phyloP scores from a whole-genome alignment of 2,888 invertebrate genomes.

The Monoplex corrugatus region DNA sequence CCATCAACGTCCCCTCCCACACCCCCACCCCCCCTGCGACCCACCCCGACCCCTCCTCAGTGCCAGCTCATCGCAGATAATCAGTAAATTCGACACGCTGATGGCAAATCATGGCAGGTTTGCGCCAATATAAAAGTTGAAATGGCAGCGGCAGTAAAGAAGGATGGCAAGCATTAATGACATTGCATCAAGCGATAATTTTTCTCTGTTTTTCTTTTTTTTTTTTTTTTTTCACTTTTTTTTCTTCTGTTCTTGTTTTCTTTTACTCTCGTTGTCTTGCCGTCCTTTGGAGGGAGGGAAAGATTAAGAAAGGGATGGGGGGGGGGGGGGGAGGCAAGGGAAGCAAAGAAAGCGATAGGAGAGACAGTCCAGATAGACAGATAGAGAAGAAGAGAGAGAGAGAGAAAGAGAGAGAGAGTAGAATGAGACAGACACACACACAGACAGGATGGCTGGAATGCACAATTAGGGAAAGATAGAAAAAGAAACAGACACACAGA shows the following conservation, averaged over 20 bases:
- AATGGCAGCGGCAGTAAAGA: slow-evolving; percentile 11
- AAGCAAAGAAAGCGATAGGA: not conserved
- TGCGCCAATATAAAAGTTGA: slow-evolving; percentile 24
- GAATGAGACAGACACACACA: slow-evolving; percentile 6
- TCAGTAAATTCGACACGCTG: slow-evolving; percentile 22
- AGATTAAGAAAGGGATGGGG: too few species aligned
- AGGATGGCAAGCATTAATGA: not conserved
- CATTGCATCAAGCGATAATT: not conserved
- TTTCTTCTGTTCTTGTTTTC: not conserved
- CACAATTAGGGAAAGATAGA: not conserved
- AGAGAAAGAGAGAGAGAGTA: not conserved
- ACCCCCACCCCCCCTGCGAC: not conserved
- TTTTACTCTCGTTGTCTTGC: not conserved
- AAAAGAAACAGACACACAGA: not conserved
- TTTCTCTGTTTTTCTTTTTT: not conserved
- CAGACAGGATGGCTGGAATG: too few species aligned
- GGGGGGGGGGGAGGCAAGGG: not conserved
- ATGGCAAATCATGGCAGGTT: slow-evolving; percentile 25
- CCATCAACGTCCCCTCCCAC: not conserved
- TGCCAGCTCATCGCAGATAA: slow-evolving; percentile 18
- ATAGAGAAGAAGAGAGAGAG: not conserved
- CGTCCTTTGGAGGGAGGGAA: not conserved
- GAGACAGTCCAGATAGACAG: not conserved
- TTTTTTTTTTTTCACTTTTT: not conserved
- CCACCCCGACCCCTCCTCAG: not conserved